These are phyloP conservation scores for Lydus trimaculatus DNA, from an alignment of 2,888 invertebrate species.

Conservation along the genomic window DNA sequence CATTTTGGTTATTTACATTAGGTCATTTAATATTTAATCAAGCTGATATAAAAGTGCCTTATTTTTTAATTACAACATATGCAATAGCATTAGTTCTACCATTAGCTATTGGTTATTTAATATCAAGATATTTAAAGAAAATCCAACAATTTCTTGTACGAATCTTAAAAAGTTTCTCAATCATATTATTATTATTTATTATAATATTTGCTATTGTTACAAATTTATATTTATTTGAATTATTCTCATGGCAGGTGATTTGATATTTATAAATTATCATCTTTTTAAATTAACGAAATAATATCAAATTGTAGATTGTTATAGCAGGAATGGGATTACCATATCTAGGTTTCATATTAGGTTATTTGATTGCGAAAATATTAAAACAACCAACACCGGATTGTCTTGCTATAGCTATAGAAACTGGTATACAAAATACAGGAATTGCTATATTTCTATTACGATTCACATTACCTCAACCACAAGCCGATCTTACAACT, in stretches of 20 bases:
- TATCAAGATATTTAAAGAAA: constrained; percentile 74
- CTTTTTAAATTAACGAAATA: neutral
- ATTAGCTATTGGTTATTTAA: constrained; percentile 70
- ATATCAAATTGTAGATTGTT: constrained; percentile 68
- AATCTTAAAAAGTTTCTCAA: constrained; percentile 85
- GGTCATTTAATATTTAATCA: constrained; percentile 77
- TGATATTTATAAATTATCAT: neutral
- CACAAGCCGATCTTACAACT: constrained; percentile 88
- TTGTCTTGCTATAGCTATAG: constrained; percentile 87
- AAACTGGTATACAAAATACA: constrained; percentile 94
- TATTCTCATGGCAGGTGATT: constrained; percentile 87
- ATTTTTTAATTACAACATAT: constrained; percentile 75
- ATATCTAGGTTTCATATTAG: constrained; percentile 80
- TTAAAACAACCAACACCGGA: constrained; percentile 71
- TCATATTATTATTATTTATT: constrained; percentile 81
- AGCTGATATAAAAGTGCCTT: constrained; percentile 79
- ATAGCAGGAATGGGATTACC: constrained; percentile 82
- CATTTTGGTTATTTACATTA: constrained; percentile 88
- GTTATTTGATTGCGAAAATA: constrained; percentile 69
- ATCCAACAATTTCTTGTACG: constrained; percentile 75
- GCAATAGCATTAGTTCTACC: constrained; percentile 82
- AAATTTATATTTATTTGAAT: constrained; percentile 87
- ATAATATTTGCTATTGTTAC: constrained; percentile 86
- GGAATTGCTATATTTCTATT: constrained; percentile 90
- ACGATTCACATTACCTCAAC: constrained; percentile 80